Percentiles rank a stretch among this genome's conserved stretches.
Evolutionary conservation across 2,113 vertebrate genomes (phyloP).

Genomic region (Cavia porcellus): DNA sequence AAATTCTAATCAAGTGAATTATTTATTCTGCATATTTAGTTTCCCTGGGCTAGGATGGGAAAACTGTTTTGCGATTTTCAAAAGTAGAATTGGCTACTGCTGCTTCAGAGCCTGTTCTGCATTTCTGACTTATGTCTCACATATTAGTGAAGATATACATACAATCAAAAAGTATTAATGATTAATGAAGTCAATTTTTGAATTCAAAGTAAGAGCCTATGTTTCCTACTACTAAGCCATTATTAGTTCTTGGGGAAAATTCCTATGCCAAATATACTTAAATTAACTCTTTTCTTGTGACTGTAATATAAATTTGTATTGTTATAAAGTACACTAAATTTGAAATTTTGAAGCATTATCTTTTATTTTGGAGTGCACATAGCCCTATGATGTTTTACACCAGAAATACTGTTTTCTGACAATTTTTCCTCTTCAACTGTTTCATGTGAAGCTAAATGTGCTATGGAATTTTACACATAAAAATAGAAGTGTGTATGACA

Average conservation of each 20-base stretch:
- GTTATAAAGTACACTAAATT: not conserved
- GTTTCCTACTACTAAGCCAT: conserved; percentile 65
- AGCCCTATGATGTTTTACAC: not conserved
- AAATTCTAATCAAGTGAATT: conserved; percentile 50
- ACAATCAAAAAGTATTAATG: conserved; percentile 25
- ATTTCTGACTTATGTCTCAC: not conserved
- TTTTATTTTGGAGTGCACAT: not conserved
- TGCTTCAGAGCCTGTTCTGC: conserved; percentile 30
- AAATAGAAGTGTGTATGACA: not conserved
- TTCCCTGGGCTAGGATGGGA: conserved; percentile 37
- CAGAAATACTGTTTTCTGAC: not conserved
- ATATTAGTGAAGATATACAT: conserved; percentile 1
- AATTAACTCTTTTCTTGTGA: conserved; percentile 9
- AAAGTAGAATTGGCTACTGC: conserved; percentile 56
- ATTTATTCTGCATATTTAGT: conserved; percentile 73
- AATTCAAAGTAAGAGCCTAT: conserved; percentile 54
- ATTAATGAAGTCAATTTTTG: conserved; percentile 42
- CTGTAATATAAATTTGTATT: conserved; percentile 59
- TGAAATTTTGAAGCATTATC: conserved; percentile 26
- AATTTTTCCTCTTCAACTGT: not conserved
- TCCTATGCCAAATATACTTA: conserved; percentile 53
- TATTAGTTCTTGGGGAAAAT: conserved; percentile 17
- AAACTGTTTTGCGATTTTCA: conserved; percentile 54
- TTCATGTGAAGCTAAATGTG: not conserved
- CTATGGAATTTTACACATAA: not conserved